Conservation (phyloP, 2,888 invertebrate species). For the Prenolepis imparis region DNA sequence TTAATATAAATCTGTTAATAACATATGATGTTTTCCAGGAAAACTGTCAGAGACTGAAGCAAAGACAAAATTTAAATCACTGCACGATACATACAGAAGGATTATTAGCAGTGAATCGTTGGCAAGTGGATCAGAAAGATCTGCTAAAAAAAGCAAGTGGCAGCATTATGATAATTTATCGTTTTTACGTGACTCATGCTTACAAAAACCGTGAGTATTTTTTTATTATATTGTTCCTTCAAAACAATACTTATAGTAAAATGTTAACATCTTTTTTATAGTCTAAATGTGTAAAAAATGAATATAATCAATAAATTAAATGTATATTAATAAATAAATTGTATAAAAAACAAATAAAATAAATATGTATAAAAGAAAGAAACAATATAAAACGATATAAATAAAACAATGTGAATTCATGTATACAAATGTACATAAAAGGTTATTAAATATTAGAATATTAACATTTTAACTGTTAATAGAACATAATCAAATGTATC, state of each 20-base stretch:
- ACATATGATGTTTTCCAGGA: not conserved
- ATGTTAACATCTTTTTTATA: not conserved
- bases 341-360: too few relatives aligned
- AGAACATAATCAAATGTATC: not conserved
- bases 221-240: not conserved
- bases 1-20: slow-evolving; percentile 8
- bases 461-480: not conserved
- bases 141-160: not conserved
- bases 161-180: slow-evolving; percentile 1
- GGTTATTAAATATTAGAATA: too few relatives aligned
- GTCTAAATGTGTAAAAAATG: not conserved
- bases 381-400: too few relatives aligned
- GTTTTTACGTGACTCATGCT: not conserved
- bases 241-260: not conserved
- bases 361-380: too few relatives aligned
- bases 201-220: not conserved
- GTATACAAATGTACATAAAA: too few relatives aligned
- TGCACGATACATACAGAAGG: slow-evolving; percentile 7
- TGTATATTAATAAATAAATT: not conserved
- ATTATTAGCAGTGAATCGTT: slow-evolving; percentile 1
- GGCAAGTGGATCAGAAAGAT: not conserved
- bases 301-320: not conserved
- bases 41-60: not conserved
- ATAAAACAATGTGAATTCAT: too few relatives aligned
- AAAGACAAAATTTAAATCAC: not conserved